A percentile compares a stretch with the other conserved stretches of the same genome.
phyloP scores from a whole-genome alignment of 2,797 vertebrate species.

The Tapirus indicus region DNA sequence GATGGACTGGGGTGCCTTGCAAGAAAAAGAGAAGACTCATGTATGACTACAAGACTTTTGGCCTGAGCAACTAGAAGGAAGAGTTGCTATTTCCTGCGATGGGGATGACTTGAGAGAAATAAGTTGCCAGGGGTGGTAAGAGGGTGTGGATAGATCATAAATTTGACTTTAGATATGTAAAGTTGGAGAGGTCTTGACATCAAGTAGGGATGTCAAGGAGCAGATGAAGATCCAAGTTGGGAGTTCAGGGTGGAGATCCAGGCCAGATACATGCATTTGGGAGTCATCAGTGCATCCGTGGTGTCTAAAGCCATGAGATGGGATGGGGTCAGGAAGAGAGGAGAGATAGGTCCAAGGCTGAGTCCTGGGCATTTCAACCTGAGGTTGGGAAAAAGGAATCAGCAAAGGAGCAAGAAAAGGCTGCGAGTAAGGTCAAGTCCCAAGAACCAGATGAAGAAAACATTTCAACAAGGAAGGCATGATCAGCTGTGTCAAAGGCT shows the following conservation, averaged over 20 bases:
- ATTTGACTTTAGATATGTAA: background rate
- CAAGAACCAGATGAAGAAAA: background rate
- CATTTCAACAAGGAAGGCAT: background rate
- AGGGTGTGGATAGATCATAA: background rate
- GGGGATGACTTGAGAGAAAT: background rate
- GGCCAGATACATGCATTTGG: background rate
- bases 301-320: background rate
- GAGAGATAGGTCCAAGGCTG: background rate
- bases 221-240: background rate
- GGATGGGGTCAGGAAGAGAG: background rate
- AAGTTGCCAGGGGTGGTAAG: background rate
- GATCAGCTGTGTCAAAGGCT: background rate
- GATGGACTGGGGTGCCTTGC: background rate
- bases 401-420: background rate
- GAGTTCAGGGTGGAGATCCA: background rate
- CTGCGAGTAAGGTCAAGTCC: background rate
- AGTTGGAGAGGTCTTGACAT: background rate
- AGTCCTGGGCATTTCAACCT: background rate
- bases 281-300: fast-evolving
- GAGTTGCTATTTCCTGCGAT: background rate
- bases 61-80: background rate
- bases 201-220: background rate
- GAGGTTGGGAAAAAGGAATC: background rate
- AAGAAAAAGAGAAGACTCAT: background rate
- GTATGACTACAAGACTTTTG: background rate